Percentiles rank a stretch among this genome's conserved stretches.
These are phyloP conservation scores for Triplophysa rosa DNA, from an alignment of 2,113 vertebrate species.

Conservation along the genomic window DNA sequence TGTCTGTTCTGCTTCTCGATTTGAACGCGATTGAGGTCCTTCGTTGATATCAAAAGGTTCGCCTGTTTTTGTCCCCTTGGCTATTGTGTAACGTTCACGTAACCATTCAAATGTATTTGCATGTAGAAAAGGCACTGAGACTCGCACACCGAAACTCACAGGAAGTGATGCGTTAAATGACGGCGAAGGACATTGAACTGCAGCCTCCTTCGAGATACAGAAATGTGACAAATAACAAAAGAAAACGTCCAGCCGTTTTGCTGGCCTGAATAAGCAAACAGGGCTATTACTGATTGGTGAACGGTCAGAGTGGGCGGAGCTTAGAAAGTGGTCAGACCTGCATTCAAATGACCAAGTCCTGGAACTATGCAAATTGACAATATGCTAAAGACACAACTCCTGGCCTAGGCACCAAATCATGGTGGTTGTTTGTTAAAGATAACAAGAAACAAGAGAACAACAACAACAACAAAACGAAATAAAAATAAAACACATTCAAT, in stretches of 20 bases:
- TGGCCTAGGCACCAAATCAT: conserved; percentile 68
- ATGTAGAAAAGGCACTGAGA: conserved; percentile 77
- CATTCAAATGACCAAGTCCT: conserved; percentile 59
- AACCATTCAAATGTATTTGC: conserved; percentile 72
- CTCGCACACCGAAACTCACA: conserved; percentile 64
- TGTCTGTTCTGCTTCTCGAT: conserved; percentile 27
- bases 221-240: conserved; percentile 36
- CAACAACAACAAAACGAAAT: neutral
- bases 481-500: conserved; percentile 68
- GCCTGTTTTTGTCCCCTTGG: conserved; percentile 50
- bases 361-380: conserved; percentile 65
- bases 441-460: neutral
- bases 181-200: conserved; percentile 51
- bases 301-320: conserved; percentile 33
- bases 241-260: conserved; percentile 19
- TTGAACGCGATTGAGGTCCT: conserved; percentile 46
- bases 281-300: conserved; percentile 4
- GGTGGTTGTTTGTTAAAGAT: conserved; percentile 63
- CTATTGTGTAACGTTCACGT: conserved; percentile 70
- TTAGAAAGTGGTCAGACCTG: conserved; percentile 50
- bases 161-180: conserved; percentile 57
- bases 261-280: conserved; percentile 24
- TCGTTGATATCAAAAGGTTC: conserved; percentile 51
- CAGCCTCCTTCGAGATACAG: conserved; percentile 41
- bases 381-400: conserved; percentile 61